Conservation (phyloP, 2,797 vertebrate genomes). For the Rhinophrynus dorsalis region DNA sequence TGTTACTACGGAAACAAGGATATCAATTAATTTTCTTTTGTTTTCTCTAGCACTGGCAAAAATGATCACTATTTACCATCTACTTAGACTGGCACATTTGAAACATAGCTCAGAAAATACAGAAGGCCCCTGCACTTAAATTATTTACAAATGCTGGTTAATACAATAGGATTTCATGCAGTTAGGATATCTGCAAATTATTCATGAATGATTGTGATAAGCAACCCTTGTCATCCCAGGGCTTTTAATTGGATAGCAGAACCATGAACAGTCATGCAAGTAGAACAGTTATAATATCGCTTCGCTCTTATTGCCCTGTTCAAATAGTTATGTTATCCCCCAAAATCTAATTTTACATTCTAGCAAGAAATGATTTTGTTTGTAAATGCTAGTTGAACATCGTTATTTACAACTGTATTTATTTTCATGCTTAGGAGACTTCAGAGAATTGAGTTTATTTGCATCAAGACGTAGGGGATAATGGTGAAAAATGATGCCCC, state of each 20-base stretch:
- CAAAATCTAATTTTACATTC: not conserved
- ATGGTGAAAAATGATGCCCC: too few relatives aligned
- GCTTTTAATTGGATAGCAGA: constrained; percentile 35
- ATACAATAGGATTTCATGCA: constrained; percentile 36
- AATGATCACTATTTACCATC: constrained; percentile 41
- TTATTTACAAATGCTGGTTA: constrained; percentile 31
- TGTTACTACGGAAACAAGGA: constrained; percentile 15
- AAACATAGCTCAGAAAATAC: constrained; percentile 17
- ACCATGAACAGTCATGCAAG: constrained; percentile 4
- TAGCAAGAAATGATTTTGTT: constrained; percentile 6
- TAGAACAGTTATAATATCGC: not conserved
- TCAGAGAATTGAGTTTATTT: too few relatives aligned
- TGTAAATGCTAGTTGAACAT: not conserved
- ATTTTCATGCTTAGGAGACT: too few relatives aligned
- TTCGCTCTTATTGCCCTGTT: too few relatives aligned
- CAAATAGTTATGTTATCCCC: not conserved
- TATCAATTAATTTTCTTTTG: constrained; percentile 18
- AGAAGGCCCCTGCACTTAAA: not conserved
- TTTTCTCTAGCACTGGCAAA: constrained; percentile 17
- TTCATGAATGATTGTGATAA: constrained; percentile 45
- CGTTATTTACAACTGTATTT: too few relatives aligned
- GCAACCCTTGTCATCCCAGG: not conserved
- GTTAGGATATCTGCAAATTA: constrained; percentile 32
- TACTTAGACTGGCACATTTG: constrained; percentile 18
- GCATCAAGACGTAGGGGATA: too few relatives aligned